Base-by-base conservation (phyloP, 53 echinoderm and acorn worm species). In the Zoroaster sp. region DNA sequence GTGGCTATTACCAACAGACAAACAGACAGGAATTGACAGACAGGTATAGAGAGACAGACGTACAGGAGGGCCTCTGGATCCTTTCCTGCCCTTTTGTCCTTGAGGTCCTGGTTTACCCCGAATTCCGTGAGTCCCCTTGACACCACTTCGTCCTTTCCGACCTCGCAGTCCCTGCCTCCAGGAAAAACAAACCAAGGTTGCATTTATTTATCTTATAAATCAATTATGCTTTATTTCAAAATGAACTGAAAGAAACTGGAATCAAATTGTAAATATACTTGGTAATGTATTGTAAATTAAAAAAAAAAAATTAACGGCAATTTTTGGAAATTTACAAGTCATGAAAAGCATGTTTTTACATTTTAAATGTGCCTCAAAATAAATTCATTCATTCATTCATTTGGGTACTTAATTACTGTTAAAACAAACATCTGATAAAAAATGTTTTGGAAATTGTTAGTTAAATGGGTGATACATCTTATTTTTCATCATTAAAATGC, bases 161-260 rank as follows among this genome's bases (percentile, higher is more conserved):
- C 97, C 97, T 78, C 92, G 83, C 80, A 86, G 94, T 93, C 97
- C 97, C 97, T 95, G 80, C 95, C 96, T 96, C 96, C 94, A 96
- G 67, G 93, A 96, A 94, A 93, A 92, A 92, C 90, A 81, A 73
- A 42, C 81, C 72, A 74, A 89, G 78, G 36, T 71, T 78, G 89
- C 79, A 78, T 78, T 88, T 87, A 74, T 75, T 87, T 70, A 87
- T 74, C 75, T 40, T 55, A 76, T 33, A 28, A 76, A 43, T 15
- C 47, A 76, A 17, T 35, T 71, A 35, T 71, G 31, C 72, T 15
- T 15, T 36, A n/a, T 37, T 40, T 72, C 8, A 0, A 37, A 35
- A 72, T 38, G 40, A 72, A 0, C 6, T 72, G 11, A 31, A 35
- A 36, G 20, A 38, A n/a, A 21, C 9, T n/a, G n/a, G n/a, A n/a